These are phyloP conservation scores for Ceyx erithaca DNA, from an alignment of 2,797 vertebrate species.

Conservation along the genomic window DNA sequence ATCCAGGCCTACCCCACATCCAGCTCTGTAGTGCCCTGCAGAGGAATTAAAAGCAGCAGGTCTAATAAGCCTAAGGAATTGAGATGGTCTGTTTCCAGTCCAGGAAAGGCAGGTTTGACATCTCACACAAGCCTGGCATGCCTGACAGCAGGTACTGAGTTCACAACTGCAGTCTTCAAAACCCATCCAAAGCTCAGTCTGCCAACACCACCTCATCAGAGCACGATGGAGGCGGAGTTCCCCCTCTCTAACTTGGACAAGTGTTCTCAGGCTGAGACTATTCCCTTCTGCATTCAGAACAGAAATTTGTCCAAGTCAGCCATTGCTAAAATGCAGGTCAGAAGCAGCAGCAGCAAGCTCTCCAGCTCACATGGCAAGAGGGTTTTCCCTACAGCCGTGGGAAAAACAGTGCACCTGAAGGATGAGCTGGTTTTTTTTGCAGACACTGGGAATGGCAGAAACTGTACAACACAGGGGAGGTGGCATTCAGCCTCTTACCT, in stretches of 20 bases:
- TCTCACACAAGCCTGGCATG: accelerated
- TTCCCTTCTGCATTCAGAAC: background rate
- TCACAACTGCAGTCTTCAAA: accelerated
- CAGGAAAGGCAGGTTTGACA: background rate
- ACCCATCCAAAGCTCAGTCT: background rate
- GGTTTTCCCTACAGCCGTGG: background rate
- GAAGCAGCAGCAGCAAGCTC: background rate
- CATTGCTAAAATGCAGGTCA: background rate
- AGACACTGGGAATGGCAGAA: background rate
- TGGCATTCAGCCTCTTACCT: background rate
- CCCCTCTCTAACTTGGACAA: background rate
- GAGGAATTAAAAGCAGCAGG: background rate
- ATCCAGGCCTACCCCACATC: accelerated
- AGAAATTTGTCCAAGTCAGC: background rate
- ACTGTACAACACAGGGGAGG: background rate
- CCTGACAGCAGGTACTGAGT: background rate
- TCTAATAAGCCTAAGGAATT: background rate
- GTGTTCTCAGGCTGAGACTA: background rate
- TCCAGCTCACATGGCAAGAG: background rate
- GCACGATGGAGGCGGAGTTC: background rate
- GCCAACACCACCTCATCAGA: background rate
- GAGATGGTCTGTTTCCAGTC: background rate
- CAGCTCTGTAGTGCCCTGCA: accelerated
- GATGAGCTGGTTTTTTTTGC: background rate
- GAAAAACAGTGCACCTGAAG: background rate